These are phyloP conservation scores for Auanema sp. DNA, from an alignment of 2,888 invertebrate species.

Conservation along the genomic window DNA sequence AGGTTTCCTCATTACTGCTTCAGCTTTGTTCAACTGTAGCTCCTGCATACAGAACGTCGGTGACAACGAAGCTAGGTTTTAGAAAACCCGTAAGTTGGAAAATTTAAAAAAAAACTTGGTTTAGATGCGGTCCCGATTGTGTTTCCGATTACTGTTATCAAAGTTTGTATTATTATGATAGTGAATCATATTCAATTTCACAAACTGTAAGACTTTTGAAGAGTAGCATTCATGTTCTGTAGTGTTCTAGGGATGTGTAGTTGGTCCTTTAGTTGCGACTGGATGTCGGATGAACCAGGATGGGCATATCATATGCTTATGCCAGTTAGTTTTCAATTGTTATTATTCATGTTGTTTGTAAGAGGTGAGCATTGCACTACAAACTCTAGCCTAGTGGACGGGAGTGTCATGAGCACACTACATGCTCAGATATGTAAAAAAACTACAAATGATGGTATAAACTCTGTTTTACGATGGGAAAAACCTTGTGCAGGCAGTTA, in stretches of 20 bases:
- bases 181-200: too few species aligned
- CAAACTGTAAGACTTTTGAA: too few species aligned
- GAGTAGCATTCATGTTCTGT: too few species aligned
- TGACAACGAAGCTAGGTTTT: too few species aligned
- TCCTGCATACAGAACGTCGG: too few species aligned
- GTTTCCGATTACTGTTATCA: too few species aligned
- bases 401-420: conserved; percentile 16
- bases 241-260: conserved; percentile 27
- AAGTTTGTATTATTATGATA: too few species aligned
- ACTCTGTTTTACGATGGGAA: conserved; percentile 29
- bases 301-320: conserved; percentile 37
- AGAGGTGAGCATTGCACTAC: conserved; percentile 23
- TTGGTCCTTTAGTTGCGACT: conserved; percentile 25
- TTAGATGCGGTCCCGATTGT: too few species aligned
- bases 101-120: too few species aligned
- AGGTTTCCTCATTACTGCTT: too few species aligned
- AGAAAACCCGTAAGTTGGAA: too few species aligned
- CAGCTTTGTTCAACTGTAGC: too few species aligned
- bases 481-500: conserved; percentile 37
- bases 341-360: background rate
- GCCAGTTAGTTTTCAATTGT: conserved; percentile 23
- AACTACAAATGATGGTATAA: conserved; percentile 21
- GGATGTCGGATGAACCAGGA: conserved; percentile 38
- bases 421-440: conserved; percentile 33
- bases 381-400: conserved; percentile 23